Percentiles rank a stretch among this genome's conserved stretches.
Evolutionary conservation across 2,113 vertebrate genomes (phyloP).

Genomic region (Neolamprologus hecqui): DNA sequence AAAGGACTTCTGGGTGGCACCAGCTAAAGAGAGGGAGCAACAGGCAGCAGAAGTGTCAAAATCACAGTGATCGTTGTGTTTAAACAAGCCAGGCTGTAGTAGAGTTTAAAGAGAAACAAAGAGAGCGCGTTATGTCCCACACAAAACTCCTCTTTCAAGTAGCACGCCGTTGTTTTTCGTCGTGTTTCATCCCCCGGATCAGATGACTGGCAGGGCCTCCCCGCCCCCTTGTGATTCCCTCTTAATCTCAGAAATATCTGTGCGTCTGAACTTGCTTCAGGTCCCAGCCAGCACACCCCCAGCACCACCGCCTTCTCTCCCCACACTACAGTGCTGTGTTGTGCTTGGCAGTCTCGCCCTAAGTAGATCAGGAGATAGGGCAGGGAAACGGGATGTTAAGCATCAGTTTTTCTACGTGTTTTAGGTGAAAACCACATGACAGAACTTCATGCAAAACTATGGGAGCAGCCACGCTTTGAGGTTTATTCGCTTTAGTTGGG

Average conservation of each 20-base stretch:
- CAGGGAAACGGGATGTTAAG: slow-evolving; percentile 23
- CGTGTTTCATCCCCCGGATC: slow-evolving; percentile 29
- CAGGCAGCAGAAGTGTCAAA: not conserved
- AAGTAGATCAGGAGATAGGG: slow-evolving; percentile 51
- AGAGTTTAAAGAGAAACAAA: not conserved
- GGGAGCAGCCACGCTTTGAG: not conserved
- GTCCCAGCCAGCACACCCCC: slow-evolving; percentile 23
- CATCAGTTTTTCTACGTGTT: not conserved
- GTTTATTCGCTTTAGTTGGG: not conserved
- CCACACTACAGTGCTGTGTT: slow-evolving; percentile 38
- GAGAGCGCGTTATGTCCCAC: not conserved
- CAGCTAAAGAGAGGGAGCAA: not conserved
- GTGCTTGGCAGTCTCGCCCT: slow-evolving; percentile 47
- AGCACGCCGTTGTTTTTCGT: slow-evolving; percentile 4
- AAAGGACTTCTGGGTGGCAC: not conserved
- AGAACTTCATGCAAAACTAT: not conserved
- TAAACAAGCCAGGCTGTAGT: not conserved
- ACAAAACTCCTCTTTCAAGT: not conserved
- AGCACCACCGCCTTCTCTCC: not conserved
- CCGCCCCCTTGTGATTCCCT: slow-evolving; percentile 23
- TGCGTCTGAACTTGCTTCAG: slow-evolving; percentile 60
- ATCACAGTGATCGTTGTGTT: not conserved
- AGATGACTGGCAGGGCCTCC: slow-evolving; percentile 23
- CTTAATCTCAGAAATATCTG: slow-evolving; percentile 59
- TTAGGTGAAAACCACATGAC: not conserved